phyloP scores from a whole-genome alignment of 2,113 vertebrate species.

The Tetrao urogallus region DNA sequence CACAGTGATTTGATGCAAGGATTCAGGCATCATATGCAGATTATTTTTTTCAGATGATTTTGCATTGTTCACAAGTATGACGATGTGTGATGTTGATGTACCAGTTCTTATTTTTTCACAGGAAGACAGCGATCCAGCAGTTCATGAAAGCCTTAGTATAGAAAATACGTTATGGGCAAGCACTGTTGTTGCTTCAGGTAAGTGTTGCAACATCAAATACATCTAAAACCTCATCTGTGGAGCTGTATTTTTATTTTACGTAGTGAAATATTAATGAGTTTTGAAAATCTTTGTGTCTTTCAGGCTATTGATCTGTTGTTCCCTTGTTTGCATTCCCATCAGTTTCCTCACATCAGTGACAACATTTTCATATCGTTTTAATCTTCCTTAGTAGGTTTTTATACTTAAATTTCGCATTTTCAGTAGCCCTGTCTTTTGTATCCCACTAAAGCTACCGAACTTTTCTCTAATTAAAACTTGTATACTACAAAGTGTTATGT shows the following conservation, averaged over 20 bases:
- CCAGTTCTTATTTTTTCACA: slow-evolving; percentile 58
- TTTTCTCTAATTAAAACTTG: neutral
- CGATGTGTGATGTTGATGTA: neutral
- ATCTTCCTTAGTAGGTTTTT: neutral
- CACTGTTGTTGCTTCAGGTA: slow-evolving; percentile 96
- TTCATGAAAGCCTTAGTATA: slow-evolving; percentile 94
- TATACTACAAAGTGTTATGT: neutral
- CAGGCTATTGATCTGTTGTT: neutral
- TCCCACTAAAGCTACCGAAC: neutral
- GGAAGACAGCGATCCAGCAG: slow-evolving; percentile 92
- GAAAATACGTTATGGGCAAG: slow-evolving; percentile 98
- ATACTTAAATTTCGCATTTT: neutral
- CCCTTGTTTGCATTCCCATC: neutral
- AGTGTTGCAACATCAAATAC: neutral
- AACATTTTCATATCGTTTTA: neutral
- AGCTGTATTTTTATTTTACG: neutral
- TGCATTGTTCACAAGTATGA: neutral
- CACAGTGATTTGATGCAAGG: neutral
- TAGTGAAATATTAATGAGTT: neutral
- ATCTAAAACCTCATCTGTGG: neutral
- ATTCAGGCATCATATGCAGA: neutral
- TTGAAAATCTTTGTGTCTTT: neutral
- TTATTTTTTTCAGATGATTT: neutral
- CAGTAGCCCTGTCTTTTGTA: neutral
- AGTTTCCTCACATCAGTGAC: neutral